These are phyloP conservation scores for Enteromius paludinosus DNA, from an alignment of 2,797 vertebrate genomes.

Conservation along the genomic window DNA sequence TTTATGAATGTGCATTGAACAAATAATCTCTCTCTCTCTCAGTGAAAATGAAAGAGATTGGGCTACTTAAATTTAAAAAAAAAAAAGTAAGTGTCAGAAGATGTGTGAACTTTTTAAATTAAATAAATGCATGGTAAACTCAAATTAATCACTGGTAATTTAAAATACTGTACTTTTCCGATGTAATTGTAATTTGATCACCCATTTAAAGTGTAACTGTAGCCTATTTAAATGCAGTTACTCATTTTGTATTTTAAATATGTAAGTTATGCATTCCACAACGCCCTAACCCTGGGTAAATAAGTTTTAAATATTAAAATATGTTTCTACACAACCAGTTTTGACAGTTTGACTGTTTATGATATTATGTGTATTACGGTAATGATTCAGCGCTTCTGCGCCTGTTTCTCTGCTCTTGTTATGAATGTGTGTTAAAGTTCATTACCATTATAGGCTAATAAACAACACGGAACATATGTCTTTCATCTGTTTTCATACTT, in stretches of 20 bases:
- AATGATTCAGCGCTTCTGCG: constrained; percentile 62
- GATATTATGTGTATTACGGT: constrained; percentile 49
- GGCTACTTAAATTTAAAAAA: too few species aligned
- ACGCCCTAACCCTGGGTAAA: too few species aligned
- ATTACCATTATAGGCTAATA: neutral
- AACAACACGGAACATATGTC: neutral
- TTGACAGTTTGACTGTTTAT: neutral
- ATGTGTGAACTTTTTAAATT: neutral
- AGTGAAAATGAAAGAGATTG: too few species aligned
- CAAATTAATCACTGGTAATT: too few species aligned
- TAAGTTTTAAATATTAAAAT: too few species aligned
- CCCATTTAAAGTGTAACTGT: too few species aligned
- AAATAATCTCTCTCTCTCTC: neutral
- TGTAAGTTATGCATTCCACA: too few species aligned
- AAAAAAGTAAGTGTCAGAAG: neutral
- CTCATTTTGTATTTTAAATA: too few species aligned
- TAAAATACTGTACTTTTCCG: too few species aligned
- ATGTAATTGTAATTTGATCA: too few species aligned
- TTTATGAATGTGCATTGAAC: neutral
- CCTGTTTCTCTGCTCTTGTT: neutral
- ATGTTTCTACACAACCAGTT: neutral
- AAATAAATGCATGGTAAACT: neutral
- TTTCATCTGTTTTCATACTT: neutral
- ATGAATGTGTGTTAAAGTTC: constrained; percentile 44
- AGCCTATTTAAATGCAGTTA: too few species aligned